These are phyloP conservation scores for Tarsius wallacei DNA, from an alignment of 2,797 vertebrate species.

Conservation along the genomic window DNA sequence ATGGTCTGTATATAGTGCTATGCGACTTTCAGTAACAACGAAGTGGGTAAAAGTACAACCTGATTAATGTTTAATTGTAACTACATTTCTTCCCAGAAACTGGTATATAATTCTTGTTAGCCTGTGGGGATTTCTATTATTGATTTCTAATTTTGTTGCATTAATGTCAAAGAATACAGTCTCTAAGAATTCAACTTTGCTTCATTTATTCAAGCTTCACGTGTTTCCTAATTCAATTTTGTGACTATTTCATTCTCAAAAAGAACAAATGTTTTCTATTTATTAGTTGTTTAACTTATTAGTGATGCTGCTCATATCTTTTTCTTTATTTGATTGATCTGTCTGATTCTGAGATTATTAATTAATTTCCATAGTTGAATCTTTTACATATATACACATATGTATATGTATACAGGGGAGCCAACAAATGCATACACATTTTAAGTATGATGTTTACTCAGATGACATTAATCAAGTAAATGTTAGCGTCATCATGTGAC, in stretches of 20 bases:
- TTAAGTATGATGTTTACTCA: no score
- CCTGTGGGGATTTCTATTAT: not conserved
- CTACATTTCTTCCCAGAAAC: not conserved
- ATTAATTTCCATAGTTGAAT: not conserved
- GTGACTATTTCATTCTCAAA: not conserved
- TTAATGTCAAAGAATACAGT: not conserved
- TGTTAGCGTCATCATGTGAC: no score
- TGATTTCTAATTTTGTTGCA: constrained; percentile 19
- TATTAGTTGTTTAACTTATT: not conserved
- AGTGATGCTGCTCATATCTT: not conserved
- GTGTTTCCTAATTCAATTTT: not conserved
- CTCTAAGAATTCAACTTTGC: not conserved
- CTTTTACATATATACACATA: not conserved
- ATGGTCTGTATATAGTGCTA: not conserved
- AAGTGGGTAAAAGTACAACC: not conserved
- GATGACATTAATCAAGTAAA: no score
- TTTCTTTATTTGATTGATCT: constrained; percentile 7
- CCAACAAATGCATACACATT: no score
- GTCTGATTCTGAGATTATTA: not conserved
- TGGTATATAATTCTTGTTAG: not conserved
- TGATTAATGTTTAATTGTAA: not conserved
- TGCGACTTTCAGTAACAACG: not conserved
- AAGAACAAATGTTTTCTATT: not conserved
- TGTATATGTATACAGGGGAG: not conserved
- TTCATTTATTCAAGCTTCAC: constrained; percentile 13